Evolutionary conservation across 2,113 vertebrate genomes (phyloP).

Genomic region (Urocitellus parryii): DNA sequence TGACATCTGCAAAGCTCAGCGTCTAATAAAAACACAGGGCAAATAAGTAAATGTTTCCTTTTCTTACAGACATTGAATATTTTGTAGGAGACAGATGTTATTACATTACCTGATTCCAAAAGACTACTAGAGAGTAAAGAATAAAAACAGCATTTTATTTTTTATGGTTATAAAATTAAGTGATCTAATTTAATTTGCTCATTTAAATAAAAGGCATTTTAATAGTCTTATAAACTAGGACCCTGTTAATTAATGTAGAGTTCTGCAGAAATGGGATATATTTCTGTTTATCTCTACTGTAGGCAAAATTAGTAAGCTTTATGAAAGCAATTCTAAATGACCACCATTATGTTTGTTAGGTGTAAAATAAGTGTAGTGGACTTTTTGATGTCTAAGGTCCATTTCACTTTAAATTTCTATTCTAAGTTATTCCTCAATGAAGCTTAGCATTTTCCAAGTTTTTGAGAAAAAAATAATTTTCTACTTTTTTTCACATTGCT

Average conservation of each 20-base stretch:
- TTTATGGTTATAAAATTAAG: constrained; percentile 78
- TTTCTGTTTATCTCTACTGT: constrained; percentile 53
- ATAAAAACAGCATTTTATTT: constrained; percentile 76
- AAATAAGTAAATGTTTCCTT: constrained; percentile 82
- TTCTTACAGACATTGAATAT: constrained; percentile 71
- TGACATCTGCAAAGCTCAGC: constrained; percentile 73
- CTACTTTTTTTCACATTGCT: constrained; percentile 48
- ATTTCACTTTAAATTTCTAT: constrained; percentile 50
- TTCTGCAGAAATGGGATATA: constrained; percentile 72
- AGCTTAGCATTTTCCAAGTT: constrained; percentile 77
- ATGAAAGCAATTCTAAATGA: constrained; percentile 74
- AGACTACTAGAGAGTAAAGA: constrained; percentile 68
- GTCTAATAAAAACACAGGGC: constrained; percentile 77
- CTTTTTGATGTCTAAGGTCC: not conserved
- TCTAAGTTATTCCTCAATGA: constrained; percentile 72
- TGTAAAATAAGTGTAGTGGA: not conserved
- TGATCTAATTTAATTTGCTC: constrained; percentile 76
- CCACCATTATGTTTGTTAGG: not conserved
- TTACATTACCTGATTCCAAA: constrained; percentile 68
- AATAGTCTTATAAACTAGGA: constrained; percentile 75
- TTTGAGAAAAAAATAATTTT: constrained; percentile 70
- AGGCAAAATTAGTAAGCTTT: constrained; percentile 73
- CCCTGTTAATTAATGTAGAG: constrained; percentile 83
- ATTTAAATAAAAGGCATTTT: constrained; percentile 78
- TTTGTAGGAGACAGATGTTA: constrained; percentile 69